These are phyloP conservation scores for human (Homo sapiens) DNA, from an alignment of 2,113 vertebrate genomes.

Conservation along the genomic window DNA sequence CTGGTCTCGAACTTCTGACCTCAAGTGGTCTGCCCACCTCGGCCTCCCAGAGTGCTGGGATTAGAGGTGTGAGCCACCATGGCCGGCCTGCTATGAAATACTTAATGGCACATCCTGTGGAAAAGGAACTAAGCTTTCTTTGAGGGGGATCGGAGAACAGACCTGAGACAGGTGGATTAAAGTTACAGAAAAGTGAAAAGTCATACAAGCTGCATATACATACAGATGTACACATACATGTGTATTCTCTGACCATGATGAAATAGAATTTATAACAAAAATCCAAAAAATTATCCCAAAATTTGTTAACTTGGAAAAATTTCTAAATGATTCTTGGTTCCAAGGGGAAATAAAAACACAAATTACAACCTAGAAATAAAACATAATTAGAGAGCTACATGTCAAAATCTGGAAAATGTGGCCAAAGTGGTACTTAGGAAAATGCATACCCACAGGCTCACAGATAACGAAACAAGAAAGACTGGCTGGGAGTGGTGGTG, in stretches of 20 bases:
- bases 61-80: too few species aligned
- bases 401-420: not conserved
- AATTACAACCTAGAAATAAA: not conserved
- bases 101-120: not conserved
- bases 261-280: not conserved
- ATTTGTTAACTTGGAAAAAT: not conserved
- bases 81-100: not conserved
- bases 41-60: too few species aligned
- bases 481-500: too few species aligned
- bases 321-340: constrained; percentile 5
- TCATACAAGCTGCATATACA: not conserved
- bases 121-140: not conserved
- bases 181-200: not conserved
- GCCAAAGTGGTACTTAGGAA: not conserved
- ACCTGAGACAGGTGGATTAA: not conserved
- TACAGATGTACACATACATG: not conserved
- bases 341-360: not conserved
- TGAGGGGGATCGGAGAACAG: not conserved
- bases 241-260: not conserved
- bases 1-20: too few species aligned
- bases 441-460: not conserved
- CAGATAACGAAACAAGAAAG: not conserved
- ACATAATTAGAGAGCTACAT: not conserved
- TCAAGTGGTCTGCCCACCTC: too few species aligned
- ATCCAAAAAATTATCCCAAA: not conserved